Percentiles rank a stretch among this genome's conserved stretches.
Conservation (phyloP, 2,113 vertebrate species). For the Oxygymnocypris stewartii region DNA sequence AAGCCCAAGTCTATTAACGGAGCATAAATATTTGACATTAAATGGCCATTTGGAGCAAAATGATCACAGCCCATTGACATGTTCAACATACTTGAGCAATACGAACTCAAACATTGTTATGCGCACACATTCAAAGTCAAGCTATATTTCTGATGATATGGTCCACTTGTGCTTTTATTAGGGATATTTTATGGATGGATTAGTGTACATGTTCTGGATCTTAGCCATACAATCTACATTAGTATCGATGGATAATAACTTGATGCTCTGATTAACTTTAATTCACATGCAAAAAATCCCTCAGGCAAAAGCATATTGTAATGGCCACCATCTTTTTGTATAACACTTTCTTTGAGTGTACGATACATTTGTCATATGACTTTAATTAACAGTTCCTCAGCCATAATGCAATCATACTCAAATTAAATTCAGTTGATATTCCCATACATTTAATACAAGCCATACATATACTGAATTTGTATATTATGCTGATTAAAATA, state of each 20-base stretch:
- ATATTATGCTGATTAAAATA: slow-evolving; percentile 49
- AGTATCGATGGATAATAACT: background rate
- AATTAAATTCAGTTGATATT: background rate
- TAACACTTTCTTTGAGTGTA: background rate
- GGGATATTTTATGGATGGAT: background rate
- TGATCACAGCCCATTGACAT: background rate
- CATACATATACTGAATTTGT: slow-evolving; percentile 41
- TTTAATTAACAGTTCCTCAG: slow-evolving; percentile 1
- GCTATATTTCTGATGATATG: background rate
- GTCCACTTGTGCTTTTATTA: background rate
- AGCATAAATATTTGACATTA: slow-evolving; percentile 5
- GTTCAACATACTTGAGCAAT: background rate
- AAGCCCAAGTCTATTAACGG: background rate
- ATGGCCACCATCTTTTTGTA: background rate
- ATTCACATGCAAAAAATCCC: slow-evolving; percentile 4
- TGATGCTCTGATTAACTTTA: background rate
- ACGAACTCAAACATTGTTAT: background rate
- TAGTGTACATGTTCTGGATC: background rate
- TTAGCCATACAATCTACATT: background rate
- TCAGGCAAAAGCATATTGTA: background rate
- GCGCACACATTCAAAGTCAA: background rate
- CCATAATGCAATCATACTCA: background rate
- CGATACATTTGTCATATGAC: background rate
- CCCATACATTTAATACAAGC: slow-evolving; percentile 45
- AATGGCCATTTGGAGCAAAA: background rate